Evolutionary conservation across 2,113 vertebrate genomes (phyloP).

Genomic region (Scytalopus superciliaris): DNA sequence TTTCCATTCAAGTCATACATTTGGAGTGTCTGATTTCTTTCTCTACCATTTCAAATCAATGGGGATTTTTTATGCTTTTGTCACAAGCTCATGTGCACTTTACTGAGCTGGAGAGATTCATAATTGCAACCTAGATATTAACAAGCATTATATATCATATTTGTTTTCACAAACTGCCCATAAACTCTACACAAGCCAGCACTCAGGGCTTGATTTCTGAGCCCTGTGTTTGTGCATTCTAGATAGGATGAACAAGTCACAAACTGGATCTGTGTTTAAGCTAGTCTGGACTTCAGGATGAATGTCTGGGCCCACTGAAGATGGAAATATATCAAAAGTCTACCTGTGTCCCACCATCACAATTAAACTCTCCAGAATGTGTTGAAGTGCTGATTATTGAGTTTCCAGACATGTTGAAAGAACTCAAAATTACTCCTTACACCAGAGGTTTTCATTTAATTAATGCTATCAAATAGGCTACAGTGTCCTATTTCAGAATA

Average conservation of each 20-base stretch:
- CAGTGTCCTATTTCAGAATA: conserved; percentile 33
- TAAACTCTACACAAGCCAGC: neutral
- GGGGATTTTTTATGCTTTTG: neutral
- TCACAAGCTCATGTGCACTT: rapidly evolving
- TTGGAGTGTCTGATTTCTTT: neutral
- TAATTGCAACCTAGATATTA: neutral
- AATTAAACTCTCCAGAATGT: neutral
- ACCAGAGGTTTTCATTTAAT: conserved; percentile 41
- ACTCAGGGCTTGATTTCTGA: neutral
- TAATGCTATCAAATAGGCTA: neutral
- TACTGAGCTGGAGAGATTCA: neutral
- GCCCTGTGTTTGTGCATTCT: neutral
- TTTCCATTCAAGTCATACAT: neutral
- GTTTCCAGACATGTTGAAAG: neutral
- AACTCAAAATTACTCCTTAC: conserved; percentile 20
- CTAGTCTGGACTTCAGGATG: neutral
- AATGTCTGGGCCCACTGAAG: neutral
- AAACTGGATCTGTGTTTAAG: neutral
- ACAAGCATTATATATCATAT: neutral
- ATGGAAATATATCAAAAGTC: neutral
- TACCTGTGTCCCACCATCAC: neutral
- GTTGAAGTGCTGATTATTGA: conserved; percentile 31
- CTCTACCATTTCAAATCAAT: neutral
- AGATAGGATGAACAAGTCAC: neutral
- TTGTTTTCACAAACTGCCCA: neutral